Conservation (phyloP, 1,140 invertebrate genomes). For the Wiebesia pumilae region DNA sequence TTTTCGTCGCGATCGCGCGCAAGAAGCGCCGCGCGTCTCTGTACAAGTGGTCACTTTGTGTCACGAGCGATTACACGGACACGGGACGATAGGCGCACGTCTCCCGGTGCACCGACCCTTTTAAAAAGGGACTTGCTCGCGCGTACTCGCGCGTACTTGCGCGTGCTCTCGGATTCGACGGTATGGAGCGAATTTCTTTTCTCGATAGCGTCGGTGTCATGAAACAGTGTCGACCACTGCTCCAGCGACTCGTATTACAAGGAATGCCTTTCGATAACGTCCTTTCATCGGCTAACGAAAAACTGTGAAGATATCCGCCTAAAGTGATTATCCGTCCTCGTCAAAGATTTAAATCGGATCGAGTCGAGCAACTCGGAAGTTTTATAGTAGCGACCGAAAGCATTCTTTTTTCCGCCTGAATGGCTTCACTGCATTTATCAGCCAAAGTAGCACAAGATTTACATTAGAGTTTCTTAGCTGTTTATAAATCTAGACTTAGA, state of each 20-base stretch:
- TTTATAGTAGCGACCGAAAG: too few species aligned
- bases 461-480: background rate
- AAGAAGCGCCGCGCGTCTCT: conserved; percentile 30
- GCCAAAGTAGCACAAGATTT: background rate
- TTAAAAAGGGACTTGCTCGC: background rate
- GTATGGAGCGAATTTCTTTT: background rate
- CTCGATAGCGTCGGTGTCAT: background rate
- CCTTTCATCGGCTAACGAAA: background rate
- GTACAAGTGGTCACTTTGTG: conserved; percentile 43
- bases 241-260: background rate
- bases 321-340: background rate
- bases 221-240: background rate
- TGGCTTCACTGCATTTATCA: background rate
- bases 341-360: background rate
- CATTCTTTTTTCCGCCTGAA: background rate
- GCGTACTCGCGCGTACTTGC: background rate
- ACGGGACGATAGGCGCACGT: background rate
- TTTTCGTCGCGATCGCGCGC: conserved; percentile 20
- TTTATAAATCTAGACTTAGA: background rate
- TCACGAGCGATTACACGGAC: conserved; percentile 52
- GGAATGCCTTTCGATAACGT: background rate
- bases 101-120: background rate
- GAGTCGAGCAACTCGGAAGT: background rate
- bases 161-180: background rate
- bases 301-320: background rate